These are phyloP conservation scores for Steinernema khuongi DNA, from an alignment of 1,140 invertebrate genomes.

Conservation along the genomic window DNA sequence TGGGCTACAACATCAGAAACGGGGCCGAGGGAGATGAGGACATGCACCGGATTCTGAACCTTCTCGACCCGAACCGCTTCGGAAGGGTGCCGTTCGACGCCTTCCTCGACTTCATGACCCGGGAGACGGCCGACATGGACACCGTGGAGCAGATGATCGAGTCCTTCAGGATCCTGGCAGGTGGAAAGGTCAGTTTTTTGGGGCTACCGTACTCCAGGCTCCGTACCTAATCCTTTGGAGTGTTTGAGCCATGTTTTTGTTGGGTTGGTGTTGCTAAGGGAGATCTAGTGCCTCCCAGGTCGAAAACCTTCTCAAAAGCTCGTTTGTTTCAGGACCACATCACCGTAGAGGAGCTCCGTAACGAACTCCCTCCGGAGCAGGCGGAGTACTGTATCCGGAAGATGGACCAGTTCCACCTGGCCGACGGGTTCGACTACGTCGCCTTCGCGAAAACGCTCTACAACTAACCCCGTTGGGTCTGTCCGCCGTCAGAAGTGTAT, in stretches of 20 bases:
- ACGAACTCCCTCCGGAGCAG: conserved; percentile 95
- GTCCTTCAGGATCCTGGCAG: conserved; percentile 97
- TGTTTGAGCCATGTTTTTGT: not conserved
- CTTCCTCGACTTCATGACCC: conserved; percentile 99
- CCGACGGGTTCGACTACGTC: conserved; percentile 93
- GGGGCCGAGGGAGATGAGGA: conserved; percentile 92
- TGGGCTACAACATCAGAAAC: conserved; percentile 95
- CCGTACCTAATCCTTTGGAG: not conserved
- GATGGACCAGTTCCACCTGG: conserved; percentile 90
- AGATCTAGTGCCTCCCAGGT: not conserved
- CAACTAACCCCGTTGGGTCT: conserved; percentile 62
- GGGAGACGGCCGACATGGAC: conserved; percentile 87
- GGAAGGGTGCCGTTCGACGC: conserved; percentile 96
- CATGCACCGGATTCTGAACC: conserved; percentile 89
- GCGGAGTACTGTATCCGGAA: conserved; percentile 97
- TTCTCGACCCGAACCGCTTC: conserved; percentile 92
- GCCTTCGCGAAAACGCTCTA: conserved; percentile 97
- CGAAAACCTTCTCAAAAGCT: not conserved
- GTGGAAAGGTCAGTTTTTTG: conserved; percentile 77
- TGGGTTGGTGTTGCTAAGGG: not conserved
- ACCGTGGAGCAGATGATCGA: conserved; percentile 83
- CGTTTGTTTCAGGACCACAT: conserved; percentile 79
- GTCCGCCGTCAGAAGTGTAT: not conserved
- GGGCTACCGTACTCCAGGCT: not conserved
- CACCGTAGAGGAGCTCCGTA: conserved; percentile 86